phyloP scores from a whole-genome alignment of 2,797 vertebrate genomes.

The Galago senegalensis region DNA sequence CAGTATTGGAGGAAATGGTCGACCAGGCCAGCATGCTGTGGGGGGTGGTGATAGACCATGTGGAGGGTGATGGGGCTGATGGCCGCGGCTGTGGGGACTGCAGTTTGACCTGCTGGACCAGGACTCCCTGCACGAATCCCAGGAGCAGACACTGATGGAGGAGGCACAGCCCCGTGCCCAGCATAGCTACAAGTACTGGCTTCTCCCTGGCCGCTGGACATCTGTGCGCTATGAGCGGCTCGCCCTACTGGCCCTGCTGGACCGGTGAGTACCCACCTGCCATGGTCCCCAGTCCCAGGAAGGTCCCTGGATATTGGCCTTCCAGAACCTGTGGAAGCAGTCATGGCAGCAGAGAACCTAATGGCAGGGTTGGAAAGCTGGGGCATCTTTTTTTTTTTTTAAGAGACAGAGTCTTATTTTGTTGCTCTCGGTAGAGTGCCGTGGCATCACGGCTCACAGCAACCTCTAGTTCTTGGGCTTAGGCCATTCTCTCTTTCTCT shows the following conservation, averaged over 20 bases:
- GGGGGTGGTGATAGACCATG: background rate
- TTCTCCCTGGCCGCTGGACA: constrained; percentile 95
- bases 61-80: constrained; percentile 75
- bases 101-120: constrained; percentile 96
- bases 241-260: constrained; percentile 94
- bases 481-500: too few relatives aligned
- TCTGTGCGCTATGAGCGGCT: constrained; percentile 95
- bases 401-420: too few relatives aligned
- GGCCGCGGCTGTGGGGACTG: constrained; percentile 77
- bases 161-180: constrained; percentile 95
- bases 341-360: background rate
- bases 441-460: too few relatives aligned
- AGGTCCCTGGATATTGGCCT: background rate
- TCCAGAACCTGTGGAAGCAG: background rate
- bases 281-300: background rate
- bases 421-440: too few relatives aligned
- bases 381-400: background rate
- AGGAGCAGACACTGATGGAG: constrained; percentile 97
- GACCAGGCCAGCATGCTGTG: background rate
- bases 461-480: too few relatives aligned
- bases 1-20: background rate
- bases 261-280: constrained; percentile 90
- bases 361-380: background rate
- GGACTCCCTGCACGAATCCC: constrained; percentile 96
- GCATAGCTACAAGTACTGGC: constrained; percentile 96